phyloP scores from a whole-genome alignment of 2,113 vertebrate genomes.

The Sander vitreus region DNA sequence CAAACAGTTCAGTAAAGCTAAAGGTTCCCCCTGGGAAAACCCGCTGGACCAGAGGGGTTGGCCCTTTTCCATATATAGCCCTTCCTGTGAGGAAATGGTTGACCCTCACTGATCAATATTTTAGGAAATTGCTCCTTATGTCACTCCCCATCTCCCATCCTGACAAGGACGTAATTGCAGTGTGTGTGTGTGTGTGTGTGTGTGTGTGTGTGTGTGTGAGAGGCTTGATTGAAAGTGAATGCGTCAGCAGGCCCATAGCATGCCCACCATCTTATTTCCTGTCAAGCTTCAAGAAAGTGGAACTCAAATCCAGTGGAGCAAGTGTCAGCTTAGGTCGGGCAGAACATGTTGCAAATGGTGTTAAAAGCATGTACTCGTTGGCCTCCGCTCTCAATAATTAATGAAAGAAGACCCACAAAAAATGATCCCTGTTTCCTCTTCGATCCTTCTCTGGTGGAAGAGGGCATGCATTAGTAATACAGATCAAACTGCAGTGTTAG shows the following conservation, averaged over 20 bases:
- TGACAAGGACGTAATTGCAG: constrained; percentile 60
- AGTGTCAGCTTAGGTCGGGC: constrained; percentile 81
- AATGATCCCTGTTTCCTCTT: constrained; percentile 79
- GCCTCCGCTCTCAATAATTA: constrained; percentile 78
- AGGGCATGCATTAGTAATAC: constrained; percentile 81
- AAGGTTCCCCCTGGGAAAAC: constrained; percentile 46
- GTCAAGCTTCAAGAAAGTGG: constrained; percentile 77
- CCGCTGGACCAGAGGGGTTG: constrained; percentile 40
- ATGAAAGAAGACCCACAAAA: constrained; percentile 74
- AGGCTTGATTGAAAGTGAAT: constrained; percentile 74
- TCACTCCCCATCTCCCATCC: constrained; percentile 72
- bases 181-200: constrained; percentile 41
- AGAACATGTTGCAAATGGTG: constrained; percentile 83
- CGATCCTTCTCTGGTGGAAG: constrained; percentile 77
- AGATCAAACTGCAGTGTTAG: constrained; percentile 85
- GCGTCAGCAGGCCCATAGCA: constrained; percentile 65
- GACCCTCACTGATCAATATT: constrained; percentile 85
- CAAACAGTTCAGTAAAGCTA: constrained; percentile 12
- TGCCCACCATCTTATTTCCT: constrained; percentile 62
- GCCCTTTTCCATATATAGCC: constrained; percentile 75
- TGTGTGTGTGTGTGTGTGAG: constrained; percentile 27
- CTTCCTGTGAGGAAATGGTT: constrained; percentile 77
- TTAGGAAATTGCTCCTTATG: constrained; percentile 81
- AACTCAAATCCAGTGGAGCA: constrained; percentile 70
- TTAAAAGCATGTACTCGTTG: constrained; percentile 86